Percentiles rank a stretch among this genome's conserved stretches.
These are phyloP conservation scores for Sardinella longiceps DNA, from an alignment of 2,797 vertebrate species.

Conservation along the genomic window DNA sequence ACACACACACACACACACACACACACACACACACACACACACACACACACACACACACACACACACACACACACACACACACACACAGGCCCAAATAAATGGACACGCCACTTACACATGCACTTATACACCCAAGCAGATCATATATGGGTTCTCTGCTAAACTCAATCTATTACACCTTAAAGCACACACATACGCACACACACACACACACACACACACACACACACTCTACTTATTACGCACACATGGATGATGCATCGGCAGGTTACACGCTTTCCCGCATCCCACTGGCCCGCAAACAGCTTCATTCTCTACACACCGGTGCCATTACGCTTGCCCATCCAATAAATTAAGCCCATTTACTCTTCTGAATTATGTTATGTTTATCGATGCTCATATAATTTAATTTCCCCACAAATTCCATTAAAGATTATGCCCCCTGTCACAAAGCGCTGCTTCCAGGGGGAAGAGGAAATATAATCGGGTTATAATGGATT, in stretches of 20 bases:
- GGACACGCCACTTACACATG: neutral
- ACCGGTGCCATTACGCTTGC: slow-evolving; percentile 76
- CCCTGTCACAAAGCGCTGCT: slow-evolving; percentile 72
- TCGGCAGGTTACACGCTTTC: slow-evolving; percentile 68
- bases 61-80: neutral
- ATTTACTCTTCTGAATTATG: slow-evolving; percentile 90
- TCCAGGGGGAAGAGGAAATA: slow-evolving; percentile 74
- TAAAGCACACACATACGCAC: slow-evolving; percentile 31
- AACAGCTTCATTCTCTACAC: slow-evolving; percentile 77
- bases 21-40: slow-evolving; percentile 27
- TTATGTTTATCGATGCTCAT: slow-evolving; percentile 90
- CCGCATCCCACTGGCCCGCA: slow-evolving; percentile 67
- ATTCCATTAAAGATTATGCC: slow-evolving; percentile 89
- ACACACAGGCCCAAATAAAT: neutral
- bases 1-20: slow-evolving; percentile 27
- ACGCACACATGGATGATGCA: slow-evolving; percentile 61
- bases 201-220: slow-evolving; percentile 29
- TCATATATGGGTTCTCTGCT: slow-evolving; percentile 42
- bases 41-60: slow-evolving; percentile 21
- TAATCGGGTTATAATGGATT: slow-evolving; percentile 91
- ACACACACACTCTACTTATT: slow-evolving; percentile 44
- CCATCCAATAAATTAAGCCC: slow-evolving; percentile 85
- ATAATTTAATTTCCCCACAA: slow-evolving; percentile 92
- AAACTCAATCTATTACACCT: slow-evolving; percentile 40
- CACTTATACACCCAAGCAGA: neutral